Evolutionary conservation across 2,797 vertebrate genomes (phyloP).

Genomic region (Cynopterus sphinx): DNA sequence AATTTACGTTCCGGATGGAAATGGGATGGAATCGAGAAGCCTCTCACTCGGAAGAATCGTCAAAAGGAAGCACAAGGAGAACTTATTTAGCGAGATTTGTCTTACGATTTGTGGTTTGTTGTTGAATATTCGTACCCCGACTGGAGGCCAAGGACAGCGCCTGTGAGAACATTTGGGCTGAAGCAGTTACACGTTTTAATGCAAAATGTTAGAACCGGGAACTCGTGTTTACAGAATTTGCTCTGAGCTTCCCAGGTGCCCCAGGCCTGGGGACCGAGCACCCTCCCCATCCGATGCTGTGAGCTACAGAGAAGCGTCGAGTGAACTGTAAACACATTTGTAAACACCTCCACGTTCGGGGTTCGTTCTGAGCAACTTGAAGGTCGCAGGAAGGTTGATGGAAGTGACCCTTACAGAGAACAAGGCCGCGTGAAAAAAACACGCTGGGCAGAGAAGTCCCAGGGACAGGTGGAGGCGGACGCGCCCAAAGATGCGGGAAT

Average conservation of each 20-base stretch:
- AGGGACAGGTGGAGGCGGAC: not conserved
- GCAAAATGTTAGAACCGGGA: not conserved
- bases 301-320: not conserved
- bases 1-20: not conserved
- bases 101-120: not conserved
- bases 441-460: not conserved
- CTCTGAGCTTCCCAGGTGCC: not conserved
- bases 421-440: not conserved
- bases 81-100: not conserved
- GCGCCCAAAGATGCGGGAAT: not conserved
- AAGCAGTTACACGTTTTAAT: not conserved
- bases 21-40: not conserved
- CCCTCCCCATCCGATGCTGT: not conserved
- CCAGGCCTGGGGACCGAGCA: rapidly evolving
- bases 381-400: not conserved
- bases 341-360: too few relatives aligned
- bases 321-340: not conserved
- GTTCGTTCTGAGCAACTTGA: not conserved
- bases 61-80: not conserved
- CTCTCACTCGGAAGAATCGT: not conserved
- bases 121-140: not conserved
- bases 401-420: not conserved
- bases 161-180: not conserved
- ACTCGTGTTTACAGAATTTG: rapidly evolving
- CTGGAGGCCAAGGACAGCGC: not conserved